Percentiles rank a stretch among this genome's conserved stretches.
phyloP scores from a whole-genome alignment of 35 echinoderm and acorn worm species.

The Lytechinus pictus region DNA sequence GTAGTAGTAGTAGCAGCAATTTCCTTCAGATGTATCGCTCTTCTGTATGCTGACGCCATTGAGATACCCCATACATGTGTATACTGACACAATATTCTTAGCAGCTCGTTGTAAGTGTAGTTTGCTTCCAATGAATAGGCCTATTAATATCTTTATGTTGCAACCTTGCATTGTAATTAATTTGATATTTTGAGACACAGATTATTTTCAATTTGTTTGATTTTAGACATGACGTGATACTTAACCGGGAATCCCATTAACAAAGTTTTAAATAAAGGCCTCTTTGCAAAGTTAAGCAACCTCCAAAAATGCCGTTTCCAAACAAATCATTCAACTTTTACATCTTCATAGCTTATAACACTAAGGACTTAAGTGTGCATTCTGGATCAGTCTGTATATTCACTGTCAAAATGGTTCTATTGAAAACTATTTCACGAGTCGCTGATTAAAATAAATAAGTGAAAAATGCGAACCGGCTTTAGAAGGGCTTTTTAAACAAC shows the following conservation, averaged over 20 bases:
- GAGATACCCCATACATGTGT: too few relatives aligned
- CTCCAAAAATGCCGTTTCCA: neutral
- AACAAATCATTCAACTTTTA: neutral
- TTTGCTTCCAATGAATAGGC: too few relatives aligned
- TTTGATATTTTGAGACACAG: too few relatives aligned
- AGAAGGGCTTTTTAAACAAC: neutral
- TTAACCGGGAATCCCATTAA: neutral
- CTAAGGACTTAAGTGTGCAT: neutral
- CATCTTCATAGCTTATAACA: slow-evolving; percentile 8
- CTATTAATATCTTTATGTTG: too few relatives aligned
- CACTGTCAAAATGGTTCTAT: neutral
- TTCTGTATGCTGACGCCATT: too few relatives aligned
- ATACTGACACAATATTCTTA: too few relatives aligned
- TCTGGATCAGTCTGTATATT: neutral
- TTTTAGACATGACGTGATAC: neutral
- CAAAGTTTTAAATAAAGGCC: neutral
- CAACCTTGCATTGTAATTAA: too few relatives aligned
- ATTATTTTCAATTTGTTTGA: too few relatives aligned
- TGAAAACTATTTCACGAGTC: neutral
- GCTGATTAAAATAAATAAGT: neutral
- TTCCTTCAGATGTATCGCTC: too few relatives aligned
- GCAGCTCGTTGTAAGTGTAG: too few relatives aligned
- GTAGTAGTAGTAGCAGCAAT: too few relatives aligned
- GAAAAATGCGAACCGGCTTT: neutral
- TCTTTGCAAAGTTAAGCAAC: neutral